Evolutionary conservation across 1,140 invertebrate genomes (phyloP).

Genomic region (Mizuhopecten yessoensis): DNA sequence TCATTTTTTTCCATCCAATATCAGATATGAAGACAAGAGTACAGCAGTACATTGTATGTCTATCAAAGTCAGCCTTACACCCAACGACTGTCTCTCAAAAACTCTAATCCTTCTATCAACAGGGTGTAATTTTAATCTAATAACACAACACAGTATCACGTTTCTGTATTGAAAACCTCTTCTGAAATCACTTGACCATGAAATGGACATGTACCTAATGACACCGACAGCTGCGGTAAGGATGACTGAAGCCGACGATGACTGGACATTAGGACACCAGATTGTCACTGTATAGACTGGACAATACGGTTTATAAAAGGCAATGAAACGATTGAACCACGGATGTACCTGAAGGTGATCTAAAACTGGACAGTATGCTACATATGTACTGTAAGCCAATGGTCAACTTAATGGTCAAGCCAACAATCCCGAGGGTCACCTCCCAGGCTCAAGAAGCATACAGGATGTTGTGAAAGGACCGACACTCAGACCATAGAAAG

Average conservation of each 20-base stretch:
- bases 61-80: neutral
- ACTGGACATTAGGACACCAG: neutral
- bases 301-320: neutral
- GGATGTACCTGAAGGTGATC: neutral
- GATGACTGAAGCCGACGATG: neutral
- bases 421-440: neutral
- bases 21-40: too few relatives aligned
- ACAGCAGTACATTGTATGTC: neutral
- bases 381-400: neutral
- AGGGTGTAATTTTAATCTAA: neutral
- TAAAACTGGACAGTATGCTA: neutral
- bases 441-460: neutral
- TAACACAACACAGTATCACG: neutral
- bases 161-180: neutral
- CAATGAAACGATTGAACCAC: neutral
- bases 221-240: neutral
- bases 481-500: neutral
- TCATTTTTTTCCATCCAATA: too few relatives aligned
- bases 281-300: neutral
- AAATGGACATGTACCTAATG: neutral
- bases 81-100: neutral
- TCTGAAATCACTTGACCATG: neutral
- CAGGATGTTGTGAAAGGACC: neutral
- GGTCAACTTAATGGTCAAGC: neutral
- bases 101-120: neutral